These are phyloP conservation scores for Drosophila affinis DNA, from an alignment of 2,888 invertebrate genomes.

Conservation along the genomic window DNA sequence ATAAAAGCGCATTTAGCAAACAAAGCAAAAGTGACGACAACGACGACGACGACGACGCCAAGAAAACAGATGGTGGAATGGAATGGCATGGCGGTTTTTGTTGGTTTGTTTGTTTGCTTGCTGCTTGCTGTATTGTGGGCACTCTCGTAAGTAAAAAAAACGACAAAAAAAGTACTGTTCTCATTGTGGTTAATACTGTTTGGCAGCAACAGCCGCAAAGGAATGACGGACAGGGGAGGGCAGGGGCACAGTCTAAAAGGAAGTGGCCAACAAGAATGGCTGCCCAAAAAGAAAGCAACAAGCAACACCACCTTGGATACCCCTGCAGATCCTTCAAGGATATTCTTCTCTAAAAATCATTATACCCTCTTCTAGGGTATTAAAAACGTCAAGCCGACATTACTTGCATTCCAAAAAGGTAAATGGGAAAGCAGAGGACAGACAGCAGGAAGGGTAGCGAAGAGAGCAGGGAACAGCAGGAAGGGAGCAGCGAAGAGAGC, in stretches of 20 bases:
- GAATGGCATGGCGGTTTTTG: conserved; percentile 67
- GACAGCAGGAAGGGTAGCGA: not conserved
- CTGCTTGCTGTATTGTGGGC: conserved; percentile 30
- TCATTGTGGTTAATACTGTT: conserved; percentile 58
- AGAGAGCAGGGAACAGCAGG: too few relatives aligned
- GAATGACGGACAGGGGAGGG: conserved; percentile 41
- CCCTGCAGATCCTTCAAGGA: not conserved
- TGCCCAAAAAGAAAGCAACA: conserved; percentile 28
- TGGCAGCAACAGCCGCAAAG: conserved; percentile 34
- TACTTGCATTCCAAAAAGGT: conserved; percentile 46
- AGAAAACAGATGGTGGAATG: conserved; percentile 74
- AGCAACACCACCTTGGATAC: not conserved
- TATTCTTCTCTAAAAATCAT: not conserved
- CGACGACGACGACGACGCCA: conserved; percentile 29
- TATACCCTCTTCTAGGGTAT: not conserved
- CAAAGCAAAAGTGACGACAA: conserved; percentile 65
- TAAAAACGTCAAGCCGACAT: conserved; percentile 15
- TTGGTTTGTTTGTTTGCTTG: not conserved
- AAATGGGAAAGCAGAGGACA: not conserved
- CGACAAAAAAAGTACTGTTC: conserved; percentile 35
- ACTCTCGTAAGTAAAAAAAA: conserved; percentile 33
- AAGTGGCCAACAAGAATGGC: conserved; percentile 57
- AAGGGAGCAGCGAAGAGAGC: not conserved
- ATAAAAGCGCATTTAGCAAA: conserved; percentile 76
- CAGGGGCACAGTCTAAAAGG: conserved; percentile 38